Evolutionary conservation across 2,797 vertebrate genomes (phyloP).

Genomic region (Dermochelys coriacea): DNA sequence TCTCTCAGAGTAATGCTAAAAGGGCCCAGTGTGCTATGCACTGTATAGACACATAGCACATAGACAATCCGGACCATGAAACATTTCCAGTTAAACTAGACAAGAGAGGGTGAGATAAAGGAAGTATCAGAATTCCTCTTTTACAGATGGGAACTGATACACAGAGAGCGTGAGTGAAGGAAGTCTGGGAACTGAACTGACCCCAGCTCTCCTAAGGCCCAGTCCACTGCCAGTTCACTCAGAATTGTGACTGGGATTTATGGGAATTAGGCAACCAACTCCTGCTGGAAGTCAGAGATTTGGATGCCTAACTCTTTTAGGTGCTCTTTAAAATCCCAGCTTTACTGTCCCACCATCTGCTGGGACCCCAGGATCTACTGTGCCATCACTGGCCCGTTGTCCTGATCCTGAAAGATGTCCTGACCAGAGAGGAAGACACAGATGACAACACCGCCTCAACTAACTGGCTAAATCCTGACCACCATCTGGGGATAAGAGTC

Average conservation of each 20-base stretch:
- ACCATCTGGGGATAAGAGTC: background rate
- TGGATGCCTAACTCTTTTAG: background rate
- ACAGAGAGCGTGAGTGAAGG: background rate
- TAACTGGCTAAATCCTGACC: background rate
- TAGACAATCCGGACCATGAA: background rate
- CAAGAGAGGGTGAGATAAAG: background rate
- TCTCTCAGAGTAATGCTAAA: background rate
- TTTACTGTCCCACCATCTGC: background rate
- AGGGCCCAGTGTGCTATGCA: background rate
- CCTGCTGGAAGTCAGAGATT: background rate
- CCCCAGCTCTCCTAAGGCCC: background rate
- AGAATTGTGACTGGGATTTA: accelerated
- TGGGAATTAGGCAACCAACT: background rate
- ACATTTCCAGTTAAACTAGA: background rate
- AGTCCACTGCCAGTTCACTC: background rate
- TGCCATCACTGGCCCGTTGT: background rate
- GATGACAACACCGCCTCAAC: background rate
- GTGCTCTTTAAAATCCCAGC: background rate
- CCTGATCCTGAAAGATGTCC: background rate
- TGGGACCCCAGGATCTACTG: too few relatives aligned
- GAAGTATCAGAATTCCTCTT: background rate
- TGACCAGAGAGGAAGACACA: background rate
- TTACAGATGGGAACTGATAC: background rate
- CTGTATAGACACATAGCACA: accelerated
- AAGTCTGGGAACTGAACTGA: background rate